Evolutionary conservation across 2,113 vertebrate genomes (phyloP).

Genomic region (Channa argus): DNA sequence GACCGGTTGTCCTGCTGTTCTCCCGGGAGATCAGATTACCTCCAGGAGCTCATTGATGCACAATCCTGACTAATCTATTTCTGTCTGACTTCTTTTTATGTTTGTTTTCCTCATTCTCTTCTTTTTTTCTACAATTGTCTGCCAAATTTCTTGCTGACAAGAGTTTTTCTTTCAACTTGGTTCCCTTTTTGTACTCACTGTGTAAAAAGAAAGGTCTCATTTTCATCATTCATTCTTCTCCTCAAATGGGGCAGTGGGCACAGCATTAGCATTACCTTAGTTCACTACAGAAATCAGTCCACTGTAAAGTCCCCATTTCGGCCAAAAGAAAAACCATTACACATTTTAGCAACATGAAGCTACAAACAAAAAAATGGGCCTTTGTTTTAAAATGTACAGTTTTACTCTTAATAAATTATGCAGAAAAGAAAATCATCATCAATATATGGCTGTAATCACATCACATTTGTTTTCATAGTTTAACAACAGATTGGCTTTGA

Average conservation of each 20-base stretch:
- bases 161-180: not conserved
- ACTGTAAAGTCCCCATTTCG: not conserved
- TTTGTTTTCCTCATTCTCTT: conserved; percentile 18
- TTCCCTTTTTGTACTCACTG: not conserved
- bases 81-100: conserved; percentile 14
- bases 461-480: no score
- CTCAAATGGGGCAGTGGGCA: not conserved
- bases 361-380: no score
- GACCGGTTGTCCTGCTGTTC: conserved; percentile 38
- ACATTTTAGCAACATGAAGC: no score
- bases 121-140: conserved; percentile 9
- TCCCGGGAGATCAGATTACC: conserved; percentile 41
- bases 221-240: not conserved
- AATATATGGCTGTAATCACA: no score
- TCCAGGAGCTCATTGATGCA: conserved; percentile 37
- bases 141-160: not conserved
- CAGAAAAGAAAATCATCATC: not conserved
- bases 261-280: not conserved
- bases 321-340: not conserved
- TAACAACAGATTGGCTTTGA: no score
- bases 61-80: conserved; percentile 43
- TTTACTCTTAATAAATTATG: no score
- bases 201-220: not conserved
- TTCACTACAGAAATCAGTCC: conserved; percentile 14
- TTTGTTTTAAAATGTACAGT: no score